phyloP scores from a whole-genome alignment of 53 echinoderm and acorn worm species.

The Temnopleurus reevesii region DNA sequence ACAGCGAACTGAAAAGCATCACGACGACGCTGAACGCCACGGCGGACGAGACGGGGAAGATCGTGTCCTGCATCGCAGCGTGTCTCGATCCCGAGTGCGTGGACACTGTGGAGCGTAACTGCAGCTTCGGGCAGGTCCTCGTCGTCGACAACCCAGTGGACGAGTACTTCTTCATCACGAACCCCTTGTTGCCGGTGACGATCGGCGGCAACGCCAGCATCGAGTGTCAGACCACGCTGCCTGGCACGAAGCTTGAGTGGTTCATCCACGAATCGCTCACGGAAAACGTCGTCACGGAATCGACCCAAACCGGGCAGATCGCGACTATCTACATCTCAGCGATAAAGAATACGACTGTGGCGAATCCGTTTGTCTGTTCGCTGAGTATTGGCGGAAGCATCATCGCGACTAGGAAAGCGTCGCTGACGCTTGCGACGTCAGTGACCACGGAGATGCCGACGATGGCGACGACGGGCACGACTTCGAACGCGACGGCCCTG shows the following conservation, averaged over 20 bases:
- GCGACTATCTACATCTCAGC: neutral
- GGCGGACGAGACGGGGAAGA: constrained; percentile 3
- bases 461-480: neutral
- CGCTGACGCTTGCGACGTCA: neutral
- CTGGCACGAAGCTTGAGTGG: constrained; percentile 12
- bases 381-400: neutral
- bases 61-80: neutral
- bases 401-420: neutral
- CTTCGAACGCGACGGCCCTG: neutral
- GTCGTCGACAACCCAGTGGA: constrained; percentile 34
- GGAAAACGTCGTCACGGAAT: neutral
- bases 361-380: constrained; percentile 13
- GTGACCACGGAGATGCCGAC: neutral
- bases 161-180: neutral
- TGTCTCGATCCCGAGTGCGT: constrained; percentile 26
- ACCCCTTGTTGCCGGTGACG: neutral
- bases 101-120: constrained; percentile 5
- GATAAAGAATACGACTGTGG: neutral
- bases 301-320: neutral
- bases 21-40: constrained; percentile 9
- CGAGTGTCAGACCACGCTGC: neutral
- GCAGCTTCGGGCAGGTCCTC: constrained; percentile 32
- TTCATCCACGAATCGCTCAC: constrained; percentile 25
- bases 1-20: constrained; percentile 11
- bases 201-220: constrained; percentile 22